A percentile compares a stretch with the other conserved stretches of the same genome.
phyloP scores from a whole-genome alignment of 1,140 invertebrate species.

The Bombus superbus region DNA sequence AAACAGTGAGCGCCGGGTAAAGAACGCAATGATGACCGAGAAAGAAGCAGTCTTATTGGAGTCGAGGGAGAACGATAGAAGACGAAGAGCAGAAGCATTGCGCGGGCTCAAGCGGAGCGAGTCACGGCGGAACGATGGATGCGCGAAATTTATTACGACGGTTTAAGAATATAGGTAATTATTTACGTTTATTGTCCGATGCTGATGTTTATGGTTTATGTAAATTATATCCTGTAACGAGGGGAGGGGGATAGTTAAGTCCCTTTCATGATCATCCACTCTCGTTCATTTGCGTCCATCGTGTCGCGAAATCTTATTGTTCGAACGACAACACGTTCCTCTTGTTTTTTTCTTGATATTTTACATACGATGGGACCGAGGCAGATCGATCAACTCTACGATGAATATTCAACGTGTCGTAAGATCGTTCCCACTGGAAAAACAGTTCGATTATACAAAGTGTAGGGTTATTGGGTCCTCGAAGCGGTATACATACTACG shows the following conservation, averaged over 20 bases:
- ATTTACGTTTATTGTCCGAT: constrained; percentile 74
- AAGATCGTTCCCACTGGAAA: background rate
- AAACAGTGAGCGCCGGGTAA: background rate
- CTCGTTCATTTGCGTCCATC: background rate
- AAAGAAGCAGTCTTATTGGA: constrained; percentile 26
- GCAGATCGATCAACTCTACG: constrained; percentile 23
- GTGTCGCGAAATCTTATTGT: constrained; percentile 51
- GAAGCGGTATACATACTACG: background rate
- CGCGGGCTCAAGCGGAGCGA: constrained; percentile 37
- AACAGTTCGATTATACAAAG: constrained; percentile 26
- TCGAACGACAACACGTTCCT: background rate
- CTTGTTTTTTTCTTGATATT: background rate
- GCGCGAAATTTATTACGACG: constrained; percentile 70
- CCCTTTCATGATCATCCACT: background rate
- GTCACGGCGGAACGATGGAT: constrained; percentile 54
- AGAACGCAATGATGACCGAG: background rate
- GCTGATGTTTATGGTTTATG: constrained; percentile 73
- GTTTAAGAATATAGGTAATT: constrained; percentile 74
- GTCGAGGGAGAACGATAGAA: constrained; percentile 15
- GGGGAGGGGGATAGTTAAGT: constrained; percentile 37
- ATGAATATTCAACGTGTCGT: constrained; percentile 34
- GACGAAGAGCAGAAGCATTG: constrained; percentile 24
- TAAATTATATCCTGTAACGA: constrained; percentile 68
- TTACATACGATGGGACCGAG: background rate
- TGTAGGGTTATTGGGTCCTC: background rate